A percentile compares a stretch with the other conserved stretches of the same genome.
Evolutionary conservation across 2,888 invertebrate genomes (phyloP).

Genomic region (Petrolisthes manimaculis): DNA sequence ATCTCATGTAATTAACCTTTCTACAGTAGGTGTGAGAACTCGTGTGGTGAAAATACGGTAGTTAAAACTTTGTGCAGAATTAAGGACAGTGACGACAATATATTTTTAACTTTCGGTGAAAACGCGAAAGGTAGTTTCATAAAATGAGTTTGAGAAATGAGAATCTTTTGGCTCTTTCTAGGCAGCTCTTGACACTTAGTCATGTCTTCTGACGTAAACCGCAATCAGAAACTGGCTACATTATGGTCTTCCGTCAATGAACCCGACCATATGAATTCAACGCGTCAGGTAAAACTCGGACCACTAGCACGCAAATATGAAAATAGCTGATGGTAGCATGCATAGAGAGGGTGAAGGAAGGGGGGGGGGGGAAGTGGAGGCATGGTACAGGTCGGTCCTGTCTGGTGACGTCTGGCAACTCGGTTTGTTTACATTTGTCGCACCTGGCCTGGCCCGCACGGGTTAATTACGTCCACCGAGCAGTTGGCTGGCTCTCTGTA

Average conservation of each 20-base stretch:
- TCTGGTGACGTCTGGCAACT: not conserved
- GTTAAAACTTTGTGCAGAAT: no score
- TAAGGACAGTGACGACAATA: no score
- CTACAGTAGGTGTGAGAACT: no score
- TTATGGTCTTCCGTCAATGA: not conserved
- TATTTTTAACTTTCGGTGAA: no score
- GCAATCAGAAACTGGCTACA: not conserved
- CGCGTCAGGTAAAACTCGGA: not conserved
- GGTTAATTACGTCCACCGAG: not conserved
- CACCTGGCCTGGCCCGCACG: not conserved
- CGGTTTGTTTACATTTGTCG: not conserved
- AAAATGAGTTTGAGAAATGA: no score
- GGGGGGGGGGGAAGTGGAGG: not conserved
- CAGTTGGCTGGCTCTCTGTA: constrained; percentile 18
- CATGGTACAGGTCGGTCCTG: not conserved
- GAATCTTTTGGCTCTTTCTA: no score
- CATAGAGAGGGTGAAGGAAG: not conserved
- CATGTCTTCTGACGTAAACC: no score
- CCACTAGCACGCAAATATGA: not conserved
- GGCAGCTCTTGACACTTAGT: no score
- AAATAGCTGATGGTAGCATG: not conserved
- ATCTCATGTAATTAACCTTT: no score
- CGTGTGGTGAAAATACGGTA: no score
- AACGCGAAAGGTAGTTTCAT: no score
- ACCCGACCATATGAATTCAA: not conserved